These are phyloP conservation scores for Thalassarche chlororhynchos DNA, from an alignment of 2,113 vertebrate genomes.

Conservation along the genomic window DNA sequence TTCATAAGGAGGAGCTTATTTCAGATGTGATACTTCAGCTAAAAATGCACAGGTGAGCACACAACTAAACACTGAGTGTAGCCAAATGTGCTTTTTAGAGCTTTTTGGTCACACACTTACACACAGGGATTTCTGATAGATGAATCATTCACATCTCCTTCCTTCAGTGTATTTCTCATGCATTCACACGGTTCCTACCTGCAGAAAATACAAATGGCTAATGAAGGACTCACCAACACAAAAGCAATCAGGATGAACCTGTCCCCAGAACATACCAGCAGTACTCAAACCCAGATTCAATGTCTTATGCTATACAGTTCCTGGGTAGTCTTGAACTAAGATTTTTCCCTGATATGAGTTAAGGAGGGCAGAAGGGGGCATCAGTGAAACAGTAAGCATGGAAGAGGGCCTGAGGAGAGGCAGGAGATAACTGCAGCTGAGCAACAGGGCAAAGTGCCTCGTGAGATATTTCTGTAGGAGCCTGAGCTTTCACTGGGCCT, in stretches of 20 bases:
- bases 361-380: constrained; percentile 57
- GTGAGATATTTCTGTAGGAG: not conserved
- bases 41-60: not conserved
- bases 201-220: not conserved
- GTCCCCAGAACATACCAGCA: not conserved
- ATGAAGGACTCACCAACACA: not conserved
- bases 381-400: constrained; percentile 4
- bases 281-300: not conserved
- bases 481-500: not conserved
- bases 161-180: not conserved
- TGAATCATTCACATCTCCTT: not conserved
- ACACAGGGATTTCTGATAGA: not conserved
- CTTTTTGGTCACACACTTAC: not conserved
- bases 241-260: rapidly evolving
- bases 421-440: not conserved
- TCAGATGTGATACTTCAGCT: not conserved
- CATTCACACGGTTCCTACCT: not conserved
- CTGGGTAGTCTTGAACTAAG: not conserved
- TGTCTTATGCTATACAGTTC: rapidly evolving
- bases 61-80: not conserved
- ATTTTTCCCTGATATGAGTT: not conserved
- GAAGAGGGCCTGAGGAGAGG: not conserved
- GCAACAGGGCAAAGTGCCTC: not conserved
- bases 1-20: not conserved
- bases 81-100: not conserved